Conservation (phyloP, 2,797 vertebrate genomes). For the Spinus olivaceus region DNA sequence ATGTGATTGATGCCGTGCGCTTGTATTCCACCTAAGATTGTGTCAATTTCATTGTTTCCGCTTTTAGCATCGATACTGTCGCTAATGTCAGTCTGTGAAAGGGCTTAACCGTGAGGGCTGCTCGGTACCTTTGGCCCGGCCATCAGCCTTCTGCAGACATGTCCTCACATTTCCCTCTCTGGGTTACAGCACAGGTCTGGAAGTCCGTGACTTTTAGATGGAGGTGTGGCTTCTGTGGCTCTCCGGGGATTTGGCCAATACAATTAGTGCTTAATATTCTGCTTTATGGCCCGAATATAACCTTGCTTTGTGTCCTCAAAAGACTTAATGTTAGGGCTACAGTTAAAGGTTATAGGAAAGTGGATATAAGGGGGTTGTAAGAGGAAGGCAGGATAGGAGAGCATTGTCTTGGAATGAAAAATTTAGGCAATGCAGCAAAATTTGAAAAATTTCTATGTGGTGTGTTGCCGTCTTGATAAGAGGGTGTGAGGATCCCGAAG, state of each 20-base stretch:
- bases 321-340: not conserved
- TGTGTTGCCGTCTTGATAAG: not conserved
- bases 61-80: rapidly evolving
- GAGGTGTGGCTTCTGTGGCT: not conserved
- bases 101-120: not conserved
- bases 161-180: not conserved
- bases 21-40: rapidly evolving
- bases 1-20: rapidly evolving
- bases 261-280: not conserved
- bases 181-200: not conserved
- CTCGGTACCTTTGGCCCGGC: not conserved
- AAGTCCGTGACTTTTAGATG: not conserved
- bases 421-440: not conserved
- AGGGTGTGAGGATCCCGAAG: not conserved
- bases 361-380: not conserved
- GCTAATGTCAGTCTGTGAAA: rapidly evolving
- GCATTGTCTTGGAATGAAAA: not conserved
- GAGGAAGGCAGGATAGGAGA: not conserved
- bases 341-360: not conserved
- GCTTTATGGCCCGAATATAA: not conserved
- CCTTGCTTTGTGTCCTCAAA: not conserved
- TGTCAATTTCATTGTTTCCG: not conserved
- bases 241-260: not conserved
- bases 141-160: rapidly evolving
- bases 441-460: not conserved